Evolutionary conservation across 1,140 invertebrate species (phyloP).

Genomic region (Steinernema feltiae): DNA sequence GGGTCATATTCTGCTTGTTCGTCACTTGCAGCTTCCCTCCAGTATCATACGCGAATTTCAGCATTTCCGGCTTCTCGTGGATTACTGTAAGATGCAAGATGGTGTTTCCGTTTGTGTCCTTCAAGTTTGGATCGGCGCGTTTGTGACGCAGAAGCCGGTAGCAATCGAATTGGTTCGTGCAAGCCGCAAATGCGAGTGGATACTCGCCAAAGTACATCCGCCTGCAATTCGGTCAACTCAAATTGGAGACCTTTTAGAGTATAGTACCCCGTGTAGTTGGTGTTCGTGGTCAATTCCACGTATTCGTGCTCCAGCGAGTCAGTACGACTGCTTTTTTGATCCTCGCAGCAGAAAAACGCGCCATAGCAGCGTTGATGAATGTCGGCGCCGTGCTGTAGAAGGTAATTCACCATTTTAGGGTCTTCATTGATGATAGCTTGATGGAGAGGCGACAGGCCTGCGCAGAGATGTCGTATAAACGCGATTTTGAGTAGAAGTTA

Average conservation of each 20-base stretch:
- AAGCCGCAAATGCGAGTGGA: constrained; percentile 88
- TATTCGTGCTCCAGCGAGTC: constrained; percentile 86
- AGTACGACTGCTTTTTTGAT: constrained; percentile 80
- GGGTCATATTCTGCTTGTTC: constrained; percentile 81
- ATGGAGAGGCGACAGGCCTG: constrained; percentile 68
- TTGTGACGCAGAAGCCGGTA: constrained; percentile 84
- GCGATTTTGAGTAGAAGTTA: too few relatives aligned
- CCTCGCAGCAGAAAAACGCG: constrained; percentile 92
- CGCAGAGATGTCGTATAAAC: too few relatives aligned
- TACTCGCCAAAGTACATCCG: constrained; percentile 98
- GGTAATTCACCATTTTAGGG: constrained; percentile 88
- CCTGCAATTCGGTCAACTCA: constrained; percentile 60
- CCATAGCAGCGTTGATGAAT: constrained; percentile 82
- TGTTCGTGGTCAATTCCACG: constrained; percentile 75
- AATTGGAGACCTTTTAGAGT: too few relatives aligned
- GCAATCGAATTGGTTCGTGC: constrained; percentile 91
- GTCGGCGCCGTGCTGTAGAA: constrained; percentile 82
- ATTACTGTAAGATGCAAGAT: constrained; percentile 93
- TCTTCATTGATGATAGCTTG: constrained; percentile 98
- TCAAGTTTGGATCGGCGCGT: constrained; percentile 85
- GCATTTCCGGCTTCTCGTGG: constrained; percentile 74
- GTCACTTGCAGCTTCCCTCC: constrained; percentile 61
- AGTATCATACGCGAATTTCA: constrained; percentile 1
- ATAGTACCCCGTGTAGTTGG: constrained; percentile 85
- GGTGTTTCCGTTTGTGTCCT: constrained; percentile 95